These are phyloP conservation scores for Pristionchus exspectatus DNA, from an alignment of 2,888 invertebrate genomes.

Conservation along the genomic window DNA sequence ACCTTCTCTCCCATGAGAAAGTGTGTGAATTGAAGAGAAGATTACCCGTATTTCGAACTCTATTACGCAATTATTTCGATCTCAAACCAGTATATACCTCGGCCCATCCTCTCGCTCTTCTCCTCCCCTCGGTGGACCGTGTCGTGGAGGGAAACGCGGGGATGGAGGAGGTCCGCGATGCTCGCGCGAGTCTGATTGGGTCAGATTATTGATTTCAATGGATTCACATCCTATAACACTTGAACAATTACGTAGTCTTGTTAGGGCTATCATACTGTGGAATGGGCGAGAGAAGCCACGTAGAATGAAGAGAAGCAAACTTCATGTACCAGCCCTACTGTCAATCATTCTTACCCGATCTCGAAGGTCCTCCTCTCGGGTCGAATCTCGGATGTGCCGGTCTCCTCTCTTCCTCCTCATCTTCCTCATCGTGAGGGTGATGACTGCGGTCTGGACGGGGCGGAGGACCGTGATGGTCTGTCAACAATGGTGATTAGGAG, in stretches of 20 bases:
- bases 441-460: neutral
- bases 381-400: neutral
- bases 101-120: conserved; percentile 16
- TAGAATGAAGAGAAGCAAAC: too few relatives aligned
- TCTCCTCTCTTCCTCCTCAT: conserved; percentile 7
- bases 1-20: too few relatives aligned
- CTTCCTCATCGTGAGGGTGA: conserved; percentile 23
- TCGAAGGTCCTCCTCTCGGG: conserved; percentile 30
- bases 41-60: neutral
- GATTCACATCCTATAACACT: too few relatives aligned
- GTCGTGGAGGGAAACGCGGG: neutral
- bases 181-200: neutral
- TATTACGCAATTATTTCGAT: too few relatives aligned
- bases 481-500: neutral
- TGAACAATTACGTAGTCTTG: too few relatives aligned
- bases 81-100: conserved; percentile 18
- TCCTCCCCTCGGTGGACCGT: neutral
- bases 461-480: neutral
- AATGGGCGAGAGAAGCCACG: too few relatives aligned
- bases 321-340: too few relatives aligned
- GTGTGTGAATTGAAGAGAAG: neutral
- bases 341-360: too few relatives aligned
- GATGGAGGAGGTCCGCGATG: conserved; percentile 2
- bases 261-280: too few relatives aligned
- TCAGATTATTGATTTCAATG: too few relatives aligned